phyloP scores from a whole-genome alignment of 2,113 vertebrate species.

The Corythornis vintsioides region DNA sequence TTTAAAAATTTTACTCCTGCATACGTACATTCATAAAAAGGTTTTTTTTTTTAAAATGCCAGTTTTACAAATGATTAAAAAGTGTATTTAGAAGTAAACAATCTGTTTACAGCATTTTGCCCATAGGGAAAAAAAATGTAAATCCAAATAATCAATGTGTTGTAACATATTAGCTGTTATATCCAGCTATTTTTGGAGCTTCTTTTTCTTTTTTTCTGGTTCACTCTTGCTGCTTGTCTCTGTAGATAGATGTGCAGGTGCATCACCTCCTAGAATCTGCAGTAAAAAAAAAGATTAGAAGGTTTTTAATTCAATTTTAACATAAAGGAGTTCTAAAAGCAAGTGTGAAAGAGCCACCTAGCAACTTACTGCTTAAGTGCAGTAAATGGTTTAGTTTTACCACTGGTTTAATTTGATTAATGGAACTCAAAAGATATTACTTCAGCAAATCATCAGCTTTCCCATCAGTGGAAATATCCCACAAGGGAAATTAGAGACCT shows the following conservation, averaged over 20 bases:
- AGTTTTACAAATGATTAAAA: constrained; percentile 63
- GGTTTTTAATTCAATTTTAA: background rate
- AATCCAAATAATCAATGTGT: background rate
- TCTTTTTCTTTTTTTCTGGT: constrained; percentile 87
- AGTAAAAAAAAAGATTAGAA: constrained; percentile 1
- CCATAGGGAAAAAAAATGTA: background rate
- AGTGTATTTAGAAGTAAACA: constrained; percentile 41
- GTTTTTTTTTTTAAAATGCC: background rate
- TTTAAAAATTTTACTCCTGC: background rate
- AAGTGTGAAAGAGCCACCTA: background rate
- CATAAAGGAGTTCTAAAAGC: background rate
- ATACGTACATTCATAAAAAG: background rate
- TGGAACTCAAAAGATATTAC: background rate
- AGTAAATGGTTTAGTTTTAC: too few relatives aligned
- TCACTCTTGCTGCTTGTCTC: constrained; percentile 56
- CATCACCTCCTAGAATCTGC: constrained; percentile 83
- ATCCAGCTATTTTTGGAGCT: constrained; percentile 75
- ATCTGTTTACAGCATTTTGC: background rate
- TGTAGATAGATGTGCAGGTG: background rate
- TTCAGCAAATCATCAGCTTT: background rate
- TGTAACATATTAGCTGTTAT: background rate
- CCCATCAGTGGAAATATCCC: background rate
- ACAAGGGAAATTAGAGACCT: background rate
- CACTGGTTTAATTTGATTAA: background rate
- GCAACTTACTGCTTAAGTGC: background rate